Base-by-base conservation (phyloP, 2,888 invertebrate genomes). In the Pollenia labialis region DNA sequence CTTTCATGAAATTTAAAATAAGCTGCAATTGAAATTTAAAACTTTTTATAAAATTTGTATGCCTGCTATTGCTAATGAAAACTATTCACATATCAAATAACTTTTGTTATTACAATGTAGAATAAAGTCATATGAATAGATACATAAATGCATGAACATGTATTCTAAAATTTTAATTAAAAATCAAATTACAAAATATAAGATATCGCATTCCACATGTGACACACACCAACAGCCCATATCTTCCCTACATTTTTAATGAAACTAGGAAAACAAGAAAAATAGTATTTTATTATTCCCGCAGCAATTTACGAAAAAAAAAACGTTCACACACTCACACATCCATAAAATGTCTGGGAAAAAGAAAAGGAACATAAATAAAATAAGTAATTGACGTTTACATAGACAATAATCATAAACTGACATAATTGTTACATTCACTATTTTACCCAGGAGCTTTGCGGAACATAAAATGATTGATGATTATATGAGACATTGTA, bases 371-470 rank as follows among this genome's bases (percentile, higher is more conserved):
- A 7, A 9, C 12, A 54, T 69, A 68, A 52, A 44, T 62, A 62
- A 68, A 60, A 62, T 32, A 69, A 62, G n/a, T 69, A 69, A 76
- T 80, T 68, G 79, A 69, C 68, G 62, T 81, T 84, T 84, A 76
- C 72, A 84, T 83, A 66, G 68, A 83, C 76, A 84, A 87, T 86
- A 86, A 84, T 68, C 72, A 87, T 84, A 80, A 81, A 77, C 40
- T 68, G 77, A 77, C 81, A 81, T 81, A 84, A 84, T 77, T 84
- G 77, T 72, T 75, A 80, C 46, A 71, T 62, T 50, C 74, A 84
- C 72, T 69, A 58, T 83, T 80, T 80, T 68, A 58, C 60, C 80
- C 64, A 76, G 81, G 66, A 62, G 46, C 23, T 50, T 76, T 76
- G 23, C 18, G 42, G n/a, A 68, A 81, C 62, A 84, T 62, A 77